Percentiles rank a stretch among this genome's conserved stretches.
Conservation (phyloP, 2,113 vertebrate genomes). For the Aphyosemion australe region DNA sequence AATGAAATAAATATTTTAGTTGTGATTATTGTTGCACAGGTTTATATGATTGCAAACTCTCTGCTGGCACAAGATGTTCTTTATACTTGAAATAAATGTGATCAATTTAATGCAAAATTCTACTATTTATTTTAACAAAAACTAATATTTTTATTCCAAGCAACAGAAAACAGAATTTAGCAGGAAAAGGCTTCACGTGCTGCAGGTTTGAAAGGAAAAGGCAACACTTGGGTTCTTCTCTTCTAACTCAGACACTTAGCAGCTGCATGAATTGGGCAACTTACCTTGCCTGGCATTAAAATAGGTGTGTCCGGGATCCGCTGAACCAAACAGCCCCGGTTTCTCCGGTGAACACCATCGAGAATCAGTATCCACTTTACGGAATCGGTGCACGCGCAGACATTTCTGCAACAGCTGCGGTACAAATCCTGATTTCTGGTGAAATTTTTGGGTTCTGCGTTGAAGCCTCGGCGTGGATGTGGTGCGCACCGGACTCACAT, state of each 20-base stretch:
- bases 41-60: no score
- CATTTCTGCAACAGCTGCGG: slow-evolving; percentile 54
- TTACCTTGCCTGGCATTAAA: slow-evolving; percentile 79
- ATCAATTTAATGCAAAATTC: no score
- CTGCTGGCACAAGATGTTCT: no score
- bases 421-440: slow-evolving; percentile 37
- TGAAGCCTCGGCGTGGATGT: slow-evolving; percentile 48
- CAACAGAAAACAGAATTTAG: no score
- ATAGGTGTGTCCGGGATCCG: slow-evolving; percentile 72
- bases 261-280: slow-evolving; percentile 42
- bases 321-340: slow-evolving; percentile 45
- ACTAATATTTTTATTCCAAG: no score
- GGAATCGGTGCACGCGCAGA: slow-evolving; percentile 26
- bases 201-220: no score
- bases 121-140: no score
- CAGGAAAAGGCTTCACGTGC: no score
- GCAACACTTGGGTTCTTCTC: slow-evolving; percentile 4
- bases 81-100: no score
- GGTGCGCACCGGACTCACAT: slow-evolving; percentile 65
- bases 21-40: no score
- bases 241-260: background rate
- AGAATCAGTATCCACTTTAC: slow-evolving; percentile 56
- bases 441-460: slow-evolving; percentile 48
- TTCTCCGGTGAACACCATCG: slow-evolving; percentile 55
- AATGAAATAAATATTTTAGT: no score